phyloP scores from a whole-genome alignment of 2,888 invertebrate genomes.

The Actias luna region DNA sequence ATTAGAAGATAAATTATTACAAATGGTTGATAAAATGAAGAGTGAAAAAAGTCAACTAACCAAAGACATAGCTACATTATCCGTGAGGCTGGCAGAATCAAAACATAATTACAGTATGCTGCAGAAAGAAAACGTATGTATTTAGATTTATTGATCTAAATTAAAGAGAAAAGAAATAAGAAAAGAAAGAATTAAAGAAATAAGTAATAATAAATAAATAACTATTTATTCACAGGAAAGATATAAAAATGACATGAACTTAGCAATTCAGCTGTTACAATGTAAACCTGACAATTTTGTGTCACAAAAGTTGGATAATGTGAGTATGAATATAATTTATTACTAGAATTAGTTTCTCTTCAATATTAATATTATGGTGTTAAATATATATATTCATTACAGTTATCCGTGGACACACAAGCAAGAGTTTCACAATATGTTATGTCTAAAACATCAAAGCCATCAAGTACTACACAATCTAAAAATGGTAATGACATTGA shows the following conservation, averaged over 20 bases:
- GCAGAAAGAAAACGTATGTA: constrained; percentile 91
- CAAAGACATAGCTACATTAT: constrained; percentile 92
- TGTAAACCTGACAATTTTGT: constrained; percentile 98
- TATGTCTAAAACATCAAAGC: constrained; percentile 80
- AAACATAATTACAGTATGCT: constrained; percentile 91
- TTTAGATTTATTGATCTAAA: background rate
- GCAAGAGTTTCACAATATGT: constrained; percentile 92
- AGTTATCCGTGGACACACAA: constrained; percentile 96
- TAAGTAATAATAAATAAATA: background rate
- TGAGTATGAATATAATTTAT: constrained; percentile 73
- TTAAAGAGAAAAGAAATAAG: too few relatives aligned
- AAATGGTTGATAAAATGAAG: constrained; percentile 95
- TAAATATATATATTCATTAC: constrained; percentile 39
- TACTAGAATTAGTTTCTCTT: constrained; percentile 13
- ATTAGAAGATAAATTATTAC: constrained; percentile 95
- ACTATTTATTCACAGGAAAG: constrained; percentile 87
- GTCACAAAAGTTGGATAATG: constrained; percentile 93
- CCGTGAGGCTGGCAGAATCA: constrained; percentile 91
- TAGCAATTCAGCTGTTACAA: constrained; percentile 96
- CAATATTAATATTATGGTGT: constrained; percentile 24
- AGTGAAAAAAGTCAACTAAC: constrained; percentile 93
- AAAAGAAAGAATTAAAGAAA: too few relatives aligned
- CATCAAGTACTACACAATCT: constrained; percentile 67
- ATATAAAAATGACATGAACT: constrained; percentile 95
- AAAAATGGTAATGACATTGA: constrained; percentile 69